Evolutionary conservation across 2,113 vertebrate species (phyloP), one percentile per base, ranked within the genome.

Genomic region (Podarcis raffonei): DNA sequence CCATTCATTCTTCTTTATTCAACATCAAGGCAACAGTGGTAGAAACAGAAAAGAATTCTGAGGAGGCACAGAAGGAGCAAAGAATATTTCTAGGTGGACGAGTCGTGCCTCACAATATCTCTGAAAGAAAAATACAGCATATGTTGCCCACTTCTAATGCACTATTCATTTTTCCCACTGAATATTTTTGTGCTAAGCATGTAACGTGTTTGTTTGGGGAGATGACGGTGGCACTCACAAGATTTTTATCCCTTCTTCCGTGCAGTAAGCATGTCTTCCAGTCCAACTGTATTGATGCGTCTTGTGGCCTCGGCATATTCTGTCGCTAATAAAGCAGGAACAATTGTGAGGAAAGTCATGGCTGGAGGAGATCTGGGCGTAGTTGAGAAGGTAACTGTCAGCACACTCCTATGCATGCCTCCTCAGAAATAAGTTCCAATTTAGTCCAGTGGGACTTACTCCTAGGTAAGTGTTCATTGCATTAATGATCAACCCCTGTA

Each of bases 361-460:
- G 96, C 98, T 42, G 97, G 96, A 80, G 98, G 99, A 93, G 98
- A 99, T 25, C 96, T 99, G 66, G 98, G 97, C 11, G 97, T 99
- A 59, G 97, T 99, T 87, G 98, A 99, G 90, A 99, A 99, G 98
- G 99, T 99, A 96, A 81, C 48, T 53, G 13, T 92, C 62, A 79
- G 12, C n/a, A 68, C 59, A 39, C 15, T 48, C 75, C 18, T 86
- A 7, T 23, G 9, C 27, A 3, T 86, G 22, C 35, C n/a, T 35
- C 4, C 22, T 74, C 23, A 32, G n/a, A 84, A 16, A 22, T 23
- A 62, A 65, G 32, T 25, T 9, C 20, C 32, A 30, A 72, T 81
- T 23, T 65, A 23, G 59, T 81, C 11, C 32, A 78, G 23, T 78
- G 76, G 37, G 20, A 48, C 25, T 42, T 78, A 42, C 37, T 78